Evolutionary conservation across 2,113 vertebrate species (phyloP), one percentile per base, ranked within the genome.

Genomic region (Corapipo altera): DNA sequence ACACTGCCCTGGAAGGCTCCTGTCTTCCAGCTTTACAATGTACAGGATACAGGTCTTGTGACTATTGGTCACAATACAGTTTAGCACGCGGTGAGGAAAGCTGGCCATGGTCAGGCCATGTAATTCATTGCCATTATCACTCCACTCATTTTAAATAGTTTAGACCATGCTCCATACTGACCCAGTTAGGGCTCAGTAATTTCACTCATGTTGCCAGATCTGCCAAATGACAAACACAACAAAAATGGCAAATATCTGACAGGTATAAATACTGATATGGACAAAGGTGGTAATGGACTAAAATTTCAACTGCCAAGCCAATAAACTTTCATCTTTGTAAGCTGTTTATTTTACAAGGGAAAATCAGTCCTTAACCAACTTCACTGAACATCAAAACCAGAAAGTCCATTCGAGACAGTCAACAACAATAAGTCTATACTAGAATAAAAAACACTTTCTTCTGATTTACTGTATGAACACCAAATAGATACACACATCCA

Each of bases 21-120:
- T 8, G 13, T 20, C 24, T 61, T 65, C 39, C 39, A 57, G 33
- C 13, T 49, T 57, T 19, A 33, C 32, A 32, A 20, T 0, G 3
- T 2, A 23, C 15, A 30, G 62, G 24, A 18, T 46, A 20, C 2
- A 1, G 4, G 12, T 23, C 49, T 32, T 32, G 24, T 7, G 23
- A n/a, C 27, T 62, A 4, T 1, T 46, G 30, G 33, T 27, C 61
- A 43, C 27, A 33, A 8, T 0, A 18, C 4, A 0, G 6, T 24
- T 17, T 9, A 64, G 37, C 15, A 78, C 23, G 3, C 0, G 1
- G 44, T 4, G 3, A 58, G 9, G 7, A 58, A 71, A 77, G 17
- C 17, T 37, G 26, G 22, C 32, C 6, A 1, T 2, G 3, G 20
- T n/a, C 75, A 65, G 52, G 3, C 49, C 21, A 2, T 4, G 30